These are phyloP conservation scores for Sebastes variabilis DNA, from an alignment of 2,797 vertebrate species.

Conservation along the genomic window DNA sequence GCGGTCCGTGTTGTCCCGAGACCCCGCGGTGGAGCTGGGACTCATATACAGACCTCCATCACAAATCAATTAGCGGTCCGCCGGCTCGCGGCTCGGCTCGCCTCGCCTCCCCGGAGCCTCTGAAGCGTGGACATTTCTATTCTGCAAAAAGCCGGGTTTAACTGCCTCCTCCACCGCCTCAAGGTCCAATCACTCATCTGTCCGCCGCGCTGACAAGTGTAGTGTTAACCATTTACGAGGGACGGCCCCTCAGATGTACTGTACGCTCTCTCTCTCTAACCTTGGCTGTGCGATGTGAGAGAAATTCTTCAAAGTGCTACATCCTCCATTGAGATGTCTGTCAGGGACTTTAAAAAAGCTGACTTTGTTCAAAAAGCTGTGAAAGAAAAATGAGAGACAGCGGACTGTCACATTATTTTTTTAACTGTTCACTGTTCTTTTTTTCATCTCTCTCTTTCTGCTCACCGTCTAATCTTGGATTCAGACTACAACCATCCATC, in stretches of 20 bases:
- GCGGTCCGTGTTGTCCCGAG: background rate
- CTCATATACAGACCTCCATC: constrained; percentile 45
- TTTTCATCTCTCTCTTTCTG: background rate
- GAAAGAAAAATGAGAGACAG: constrained; percentile 15
- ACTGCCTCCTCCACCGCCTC: constrained; percentile 26
- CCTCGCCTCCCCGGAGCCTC: constrained; percentile 54
- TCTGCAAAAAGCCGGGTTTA: constrained; percentile 5
- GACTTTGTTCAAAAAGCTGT: constrained; percentile 2
- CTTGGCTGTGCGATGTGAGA: constrained; percentile 12
- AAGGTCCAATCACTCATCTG: constrained; percentile 55
- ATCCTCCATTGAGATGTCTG: background rate
- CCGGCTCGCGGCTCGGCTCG: constrained; percentile 10
- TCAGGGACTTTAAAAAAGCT: constrained; percentile 10
- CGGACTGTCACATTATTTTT: background rate
- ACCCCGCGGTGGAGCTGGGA: constrained; percentile 5
- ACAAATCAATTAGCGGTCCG: constrained; percentile 67
- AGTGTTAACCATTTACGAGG: constrained; percentile 38
- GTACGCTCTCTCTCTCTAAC: background rate
- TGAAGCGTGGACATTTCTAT: constrained; percentile 50
- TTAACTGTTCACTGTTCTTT: background rate
- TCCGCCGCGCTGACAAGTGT: constrained; percentile 33
- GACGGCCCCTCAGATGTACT: background rate
- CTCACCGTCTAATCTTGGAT: too few relatives aligned
- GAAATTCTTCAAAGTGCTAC: constrained; percentile 13
- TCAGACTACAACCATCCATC: background rate